A percentile compares a stretch with the other conserved stretches of the same genome.
phyloP scores from a whole-genome alignment of 2,113 vertebrate genomes.

The Pomatorhinus ruficollis region DNA sequence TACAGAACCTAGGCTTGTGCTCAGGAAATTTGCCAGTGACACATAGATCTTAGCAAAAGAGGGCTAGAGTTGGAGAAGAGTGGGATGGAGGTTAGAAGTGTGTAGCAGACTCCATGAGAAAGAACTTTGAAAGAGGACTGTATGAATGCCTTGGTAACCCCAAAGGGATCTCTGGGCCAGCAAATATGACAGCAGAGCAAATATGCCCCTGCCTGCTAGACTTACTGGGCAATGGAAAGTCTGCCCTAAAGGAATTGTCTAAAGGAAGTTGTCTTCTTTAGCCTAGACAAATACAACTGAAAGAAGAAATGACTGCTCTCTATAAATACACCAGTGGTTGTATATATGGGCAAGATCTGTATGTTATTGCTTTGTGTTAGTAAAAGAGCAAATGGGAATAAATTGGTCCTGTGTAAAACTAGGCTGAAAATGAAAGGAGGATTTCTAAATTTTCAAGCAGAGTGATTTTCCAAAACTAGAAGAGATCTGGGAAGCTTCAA shows the following conservation, averaged over 20 bases:
- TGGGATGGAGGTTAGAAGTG: background rate
- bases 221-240: background rate
- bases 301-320: background rate
- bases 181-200: background rate
- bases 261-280: background rate
- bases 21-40: background rate
- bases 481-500: background rate
- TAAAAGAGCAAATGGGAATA: background rate
- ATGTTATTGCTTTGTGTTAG: background rate
- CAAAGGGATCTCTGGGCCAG: background rate
- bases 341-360: background rate
- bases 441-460: background rate
- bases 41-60: background rate
- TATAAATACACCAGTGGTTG: background rate
- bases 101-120: background rate
- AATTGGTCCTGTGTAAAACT: background rate
- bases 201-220: background rate
- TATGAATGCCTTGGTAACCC: background rate
- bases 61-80: background rate
- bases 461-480: background rate
- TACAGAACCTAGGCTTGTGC: background rate
- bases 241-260: background rate
- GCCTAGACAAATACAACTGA: background rate
- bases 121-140: background rate
- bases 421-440: background rate